A percentile compares a stretch with the other conserved stretches of the same genome.
Conservation (phyloP, 2,888 invertebrate genomes). For the Linyphia triangularis region DNA sequence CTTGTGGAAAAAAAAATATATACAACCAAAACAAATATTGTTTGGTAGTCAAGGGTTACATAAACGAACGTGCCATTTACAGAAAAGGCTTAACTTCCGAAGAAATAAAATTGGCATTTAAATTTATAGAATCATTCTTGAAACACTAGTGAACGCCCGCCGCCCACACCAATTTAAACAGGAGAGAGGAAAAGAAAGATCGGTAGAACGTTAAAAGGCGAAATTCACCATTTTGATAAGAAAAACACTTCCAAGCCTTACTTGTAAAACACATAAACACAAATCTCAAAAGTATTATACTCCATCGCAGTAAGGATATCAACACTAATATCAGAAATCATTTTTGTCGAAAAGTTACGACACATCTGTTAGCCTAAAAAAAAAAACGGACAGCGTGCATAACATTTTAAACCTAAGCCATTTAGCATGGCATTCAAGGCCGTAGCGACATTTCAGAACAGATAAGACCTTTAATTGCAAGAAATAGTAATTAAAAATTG, state of each 20-base stretch:
- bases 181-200: not conserved
- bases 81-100: too few species aligned
- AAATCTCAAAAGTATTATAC: not conserved
- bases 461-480: constrained; percentile 28
- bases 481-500: constrained; percentile 32
- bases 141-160: not conserved
- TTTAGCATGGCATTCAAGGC: constrained; percentile 65
- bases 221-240: not conserved
- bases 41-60: too few species aligned
- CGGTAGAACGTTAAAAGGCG: not conserved
- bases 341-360: not conserved
- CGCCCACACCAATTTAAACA: not conserved
- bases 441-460: constrained; percentile 30
- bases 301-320: not conserved
- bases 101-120: too few species aligned
- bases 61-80: too few species aligned
- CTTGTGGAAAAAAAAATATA: too few species aligned
- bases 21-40: too few species aligned
- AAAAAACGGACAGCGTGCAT: constrained; percentile 18
- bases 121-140: too few species aligned
- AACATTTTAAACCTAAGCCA: constrained; percentile 52
- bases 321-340: not conserved
- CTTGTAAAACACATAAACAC: not conserved
- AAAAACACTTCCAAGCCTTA: not conserved
- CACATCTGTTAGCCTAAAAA: constrained; percentile 16